Evolutionary conservation across 1,140 invertebrate species (phyloP).

Genomic region (Orius laevigatus): DNA sequence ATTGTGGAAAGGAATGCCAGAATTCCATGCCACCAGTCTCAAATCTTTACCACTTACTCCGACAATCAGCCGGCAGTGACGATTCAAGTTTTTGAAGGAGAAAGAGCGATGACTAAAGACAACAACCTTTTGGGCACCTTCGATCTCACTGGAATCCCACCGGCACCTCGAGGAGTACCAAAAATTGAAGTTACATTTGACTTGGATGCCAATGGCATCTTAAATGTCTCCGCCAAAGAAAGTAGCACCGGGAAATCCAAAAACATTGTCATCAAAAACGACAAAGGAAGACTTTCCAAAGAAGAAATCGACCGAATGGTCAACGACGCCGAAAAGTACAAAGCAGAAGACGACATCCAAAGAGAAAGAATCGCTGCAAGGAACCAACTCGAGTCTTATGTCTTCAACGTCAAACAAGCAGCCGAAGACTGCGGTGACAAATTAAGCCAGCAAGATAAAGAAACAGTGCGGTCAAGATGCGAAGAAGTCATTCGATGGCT

Average conservation of each 20-base stretch:
- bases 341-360: constrained; percentile 39
- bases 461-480: constrained; percentile 31
- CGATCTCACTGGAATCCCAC: constrained; percentile 56
- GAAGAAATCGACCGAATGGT: constrained; percentile 45
- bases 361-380: constrained; percentile 47
- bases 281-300: constrained; percentile 36
- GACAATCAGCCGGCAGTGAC: constrained; percentile 47
- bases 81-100: constrained; percentile 64
- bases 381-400: constrained; percentile 70
- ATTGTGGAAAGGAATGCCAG: constrained; percentile 30
- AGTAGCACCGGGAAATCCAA: constrained; percentile 57
- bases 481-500: constrained; percentile 40
- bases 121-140: constrained; percentile 49
- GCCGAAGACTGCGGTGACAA: constrained; percentile 28
- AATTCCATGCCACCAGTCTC: constrained; percentile 23
- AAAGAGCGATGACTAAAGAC: constrained; percentile 55
- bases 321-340: constrained; percentile 43
- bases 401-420: constrained; percentile 56
- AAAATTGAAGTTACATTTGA: constrained; percentile 56
- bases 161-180: constrained; percentile 68
- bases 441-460: constrained; percentile 28
- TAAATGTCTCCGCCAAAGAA: constrained; percentile 64
- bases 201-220: constrained; percentile 53
- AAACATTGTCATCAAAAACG: constrained; percentile 57
- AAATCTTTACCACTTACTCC: constrained; percentile 31